phyloP scores from a whole-genome alignment of 2,797 vertebrate genomes.

The Sebastes glaucus region DNA sequence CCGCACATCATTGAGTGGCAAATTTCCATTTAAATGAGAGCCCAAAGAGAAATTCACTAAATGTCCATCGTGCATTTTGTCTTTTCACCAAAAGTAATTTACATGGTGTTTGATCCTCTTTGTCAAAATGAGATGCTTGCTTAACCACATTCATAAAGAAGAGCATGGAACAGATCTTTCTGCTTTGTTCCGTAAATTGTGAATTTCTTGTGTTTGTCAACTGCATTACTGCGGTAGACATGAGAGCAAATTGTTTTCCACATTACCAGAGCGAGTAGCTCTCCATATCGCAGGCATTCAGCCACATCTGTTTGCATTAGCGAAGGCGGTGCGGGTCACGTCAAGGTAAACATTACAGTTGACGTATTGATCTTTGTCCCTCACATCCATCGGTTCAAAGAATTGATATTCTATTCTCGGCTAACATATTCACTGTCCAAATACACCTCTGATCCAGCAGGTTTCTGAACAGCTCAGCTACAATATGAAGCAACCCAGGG shows the following conservation, averaged over 20 bases:
- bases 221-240: conserved; percentile 5
- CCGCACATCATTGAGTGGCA: conserved; percentile 66
- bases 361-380: conserved; percentile 51
- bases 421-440: conserved; percentile 18
- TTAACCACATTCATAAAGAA: conserved; percentile 49
- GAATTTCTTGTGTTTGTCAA: conserved; percentile 31
- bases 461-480: neutral
- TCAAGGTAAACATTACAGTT: conserved; percentile 46
- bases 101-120: conserved; percentile 71
- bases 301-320: conserved; percentile 51
- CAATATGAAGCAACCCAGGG: neutral
- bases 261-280: neutral
- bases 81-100: conserved; percentile 66
- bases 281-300: neutral
- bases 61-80: conserved; percentile 66
- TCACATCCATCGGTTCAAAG: conserved; percentile 44
- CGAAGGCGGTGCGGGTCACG: conserved; percentile 37
- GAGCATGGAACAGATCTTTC: conserved; percentile 20
- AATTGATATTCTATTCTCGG: conserved; percentile 46
- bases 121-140: conserved; percentile 56
- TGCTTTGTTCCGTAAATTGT: conserved; percentile 47
- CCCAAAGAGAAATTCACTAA: conserved; percentile 67
- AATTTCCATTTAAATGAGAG: conserved; percentile 80
- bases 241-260: conserved; percentile 10
- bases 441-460: conserved; percentile 4